Percentiles rank a stretch among this genome's conserved stretches.
phyloP scores from a whole-genome alignment of 2,888 invertebrate species.

The Andrena dorsata region DNA sequence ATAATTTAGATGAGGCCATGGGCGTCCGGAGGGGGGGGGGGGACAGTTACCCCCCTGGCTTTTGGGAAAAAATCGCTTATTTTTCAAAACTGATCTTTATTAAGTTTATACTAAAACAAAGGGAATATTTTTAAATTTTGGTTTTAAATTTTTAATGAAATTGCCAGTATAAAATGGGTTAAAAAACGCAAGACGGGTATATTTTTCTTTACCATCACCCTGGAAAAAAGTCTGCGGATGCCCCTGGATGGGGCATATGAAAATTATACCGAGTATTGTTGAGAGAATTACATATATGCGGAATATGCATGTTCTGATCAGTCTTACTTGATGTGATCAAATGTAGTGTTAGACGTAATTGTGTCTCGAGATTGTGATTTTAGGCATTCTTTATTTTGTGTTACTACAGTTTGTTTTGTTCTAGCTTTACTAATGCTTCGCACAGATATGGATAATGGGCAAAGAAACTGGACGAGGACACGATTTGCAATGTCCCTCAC shows the following conservation, averaged over 20 bases:
- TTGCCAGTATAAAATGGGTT: too few species aligned
- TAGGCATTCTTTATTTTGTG: constrained; percentile 53
- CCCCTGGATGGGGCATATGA: constrained; percentile 11
- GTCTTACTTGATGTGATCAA: background rate
- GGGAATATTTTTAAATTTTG: too few species aligned
- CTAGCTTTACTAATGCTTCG: constrained; percentile 59
- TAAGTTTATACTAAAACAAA: too few species aligned
- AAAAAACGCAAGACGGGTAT: too few species aligned
- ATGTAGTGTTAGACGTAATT: too few species aligned
- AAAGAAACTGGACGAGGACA: constrained; percentile 28
- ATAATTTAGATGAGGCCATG: constrained; percentile 34
- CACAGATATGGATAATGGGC: constrained; percentile 23
- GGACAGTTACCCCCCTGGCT: too few species aligned
- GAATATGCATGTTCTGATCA: constrained; percentile 10
- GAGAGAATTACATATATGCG: background rate
- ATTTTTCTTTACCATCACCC: too few species aligned
- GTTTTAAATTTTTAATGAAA: too few species aligned
- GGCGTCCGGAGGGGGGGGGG: too few species aligned
- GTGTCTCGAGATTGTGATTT: constrained; percentile 21
- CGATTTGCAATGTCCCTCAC: constrained; percentile 22
- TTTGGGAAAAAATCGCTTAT: too few species aligned
- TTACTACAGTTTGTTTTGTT: constrained; percentile 62
- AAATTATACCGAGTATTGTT: constrained; percentile 31
- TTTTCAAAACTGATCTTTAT: too few species aligned
- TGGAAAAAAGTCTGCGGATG: too few species aligned